Conservation (phyloP, 2,113 vertebrate species). For the Vicugna pacos region DNA sequence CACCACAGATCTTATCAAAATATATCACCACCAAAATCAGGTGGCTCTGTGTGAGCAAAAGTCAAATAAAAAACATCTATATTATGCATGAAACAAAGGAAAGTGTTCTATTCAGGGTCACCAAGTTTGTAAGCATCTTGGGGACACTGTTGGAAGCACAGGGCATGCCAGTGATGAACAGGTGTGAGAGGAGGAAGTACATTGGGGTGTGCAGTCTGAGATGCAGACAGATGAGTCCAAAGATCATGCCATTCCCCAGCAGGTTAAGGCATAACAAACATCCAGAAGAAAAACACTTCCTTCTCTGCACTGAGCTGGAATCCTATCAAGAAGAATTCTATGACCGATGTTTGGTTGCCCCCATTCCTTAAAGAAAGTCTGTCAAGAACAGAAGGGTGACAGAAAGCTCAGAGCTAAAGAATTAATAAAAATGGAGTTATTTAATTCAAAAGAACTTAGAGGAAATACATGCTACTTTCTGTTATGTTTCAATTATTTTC, state of each 20-base stretch:
- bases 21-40: background rate
- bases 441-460: background rate
- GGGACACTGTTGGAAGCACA: no score
- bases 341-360: background rate
- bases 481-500: background rate
- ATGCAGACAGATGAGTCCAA: no score
- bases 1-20: no score
- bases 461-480: background rate
- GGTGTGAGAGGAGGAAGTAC: no score
- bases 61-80: no score
- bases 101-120: no score
- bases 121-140: no score
- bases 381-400: background rate
- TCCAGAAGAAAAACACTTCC: background rate
- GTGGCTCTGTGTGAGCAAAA: background rate
- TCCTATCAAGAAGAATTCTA: background rate
- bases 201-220: no score
- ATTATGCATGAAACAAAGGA: no score
- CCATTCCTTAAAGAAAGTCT: background rate
- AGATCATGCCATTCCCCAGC: background rate
- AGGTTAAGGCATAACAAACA: background rate
- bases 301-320: background rate
- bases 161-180: no score
- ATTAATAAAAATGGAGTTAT: background rate
- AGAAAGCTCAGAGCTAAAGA: background rate